Conservation (phyloP, 2,888 invertebrate species). For the Prenolepis imparis region DNA sequence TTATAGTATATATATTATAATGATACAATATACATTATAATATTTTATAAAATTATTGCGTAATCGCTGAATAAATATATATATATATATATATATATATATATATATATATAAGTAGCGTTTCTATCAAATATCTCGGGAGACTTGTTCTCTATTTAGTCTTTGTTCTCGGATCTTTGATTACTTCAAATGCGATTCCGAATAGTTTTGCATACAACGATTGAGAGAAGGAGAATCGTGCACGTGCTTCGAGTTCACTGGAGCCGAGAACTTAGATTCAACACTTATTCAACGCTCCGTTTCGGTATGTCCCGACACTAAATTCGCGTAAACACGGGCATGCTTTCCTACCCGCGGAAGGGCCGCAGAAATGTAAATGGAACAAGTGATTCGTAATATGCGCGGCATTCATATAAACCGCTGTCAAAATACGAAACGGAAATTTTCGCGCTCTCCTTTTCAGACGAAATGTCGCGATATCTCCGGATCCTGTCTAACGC, state of each 20-base stretch:
- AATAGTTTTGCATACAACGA: constrained; percentile 25
- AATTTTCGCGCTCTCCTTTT: constrained; percentile 2
- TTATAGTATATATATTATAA: background rate
- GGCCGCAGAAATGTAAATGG: constrained; percentile 33
- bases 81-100: no score
- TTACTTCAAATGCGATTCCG: constrained; percentile 16
- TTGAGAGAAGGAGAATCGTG: background rate
- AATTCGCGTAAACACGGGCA: constrained; percentile 16
- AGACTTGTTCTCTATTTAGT: background rate
- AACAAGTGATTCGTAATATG: constrained; percentile 33
- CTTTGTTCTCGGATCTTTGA: constrained; percentile 9
- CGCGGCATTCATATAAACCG: constrained; percentile 17
- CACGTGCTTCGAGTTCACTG: constrained; percentile 41
- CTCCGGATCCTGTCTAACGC: constrained; percentile 4
- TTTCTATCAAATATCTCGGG: background rate
- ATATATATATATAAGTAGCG: background rate
- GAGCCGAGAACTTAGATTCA: constrained; percentile 38
- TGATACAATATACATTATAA: no score
- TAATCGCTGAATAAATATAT: background rate
- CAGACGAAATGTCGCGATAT: constrained; percentile 26
- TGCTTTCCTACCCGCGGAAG: background rate
- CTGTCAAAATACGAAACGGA: constrained; percentile 2
- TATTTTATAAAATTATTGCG: no score
- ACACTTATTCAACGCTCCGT: constrained; percentile 33
- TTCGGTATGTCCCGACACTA: constrained; percentile 11